These are phyloP conservation scores for Periparus ater DNA, from an alignment of 2,797 vertebrate species.

Conservation along the genomic window DNA sequence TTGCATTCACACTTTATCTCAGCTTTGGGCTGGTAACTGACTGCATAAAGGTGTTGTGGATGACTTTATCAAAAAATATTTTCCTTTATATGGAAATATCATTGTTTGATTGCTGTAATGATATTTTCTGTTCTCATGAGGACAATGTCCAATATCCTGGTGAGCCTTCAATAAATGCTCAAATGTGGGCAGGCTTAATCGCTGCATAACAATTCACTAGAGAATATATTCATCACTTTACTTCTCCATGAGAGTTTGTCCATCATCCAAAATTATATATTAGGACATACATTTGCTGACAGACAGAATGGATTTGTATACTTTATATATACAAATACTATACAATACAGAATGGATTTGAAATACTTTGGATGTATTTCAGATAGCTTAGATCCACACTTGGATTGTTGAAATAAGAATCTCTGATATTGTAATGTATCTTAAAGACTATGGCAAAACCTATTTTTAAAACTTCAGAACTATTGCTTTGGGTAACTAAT, in stretches of 20 bases:
- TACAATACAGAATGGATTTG: no score
- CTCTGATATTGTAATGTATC: neutral
- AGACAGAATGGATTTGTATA: no score
- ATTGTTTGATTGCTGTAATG: neutral
- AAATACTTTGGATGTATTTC: neutral
- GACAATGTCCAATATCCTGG: neutral
- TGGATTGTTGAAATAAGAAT: neutral
- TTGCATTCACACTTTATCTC: neutral
- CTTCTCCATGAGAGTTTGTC: neutral
- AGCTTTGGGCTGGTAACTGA: neutral
- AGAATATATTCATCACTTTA: neutral
- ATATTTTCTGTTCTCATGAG: neutral
- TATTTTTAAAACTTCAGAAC: no score
- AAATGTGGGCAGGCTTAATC: neutral
- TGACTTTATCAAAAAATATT: neutral
- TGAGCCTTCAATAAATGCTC: neutral
- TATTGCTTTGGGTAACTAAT: neutral
- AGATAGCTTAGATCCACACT: neutral
- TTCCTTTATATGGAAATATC: slow-evolving; percentile 17
- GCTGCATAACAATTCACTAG: neutral
- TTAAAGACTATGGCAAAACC: neutral
- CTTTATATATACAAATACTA: no score
- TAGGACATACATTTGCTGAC: neutral
- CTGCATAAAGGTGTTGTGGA: neutral
- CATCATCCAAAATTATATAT: neutral